Conservation (phyloP, 2,113 vertebrate genomes). For the Chaenogobius annularis region DNA sequence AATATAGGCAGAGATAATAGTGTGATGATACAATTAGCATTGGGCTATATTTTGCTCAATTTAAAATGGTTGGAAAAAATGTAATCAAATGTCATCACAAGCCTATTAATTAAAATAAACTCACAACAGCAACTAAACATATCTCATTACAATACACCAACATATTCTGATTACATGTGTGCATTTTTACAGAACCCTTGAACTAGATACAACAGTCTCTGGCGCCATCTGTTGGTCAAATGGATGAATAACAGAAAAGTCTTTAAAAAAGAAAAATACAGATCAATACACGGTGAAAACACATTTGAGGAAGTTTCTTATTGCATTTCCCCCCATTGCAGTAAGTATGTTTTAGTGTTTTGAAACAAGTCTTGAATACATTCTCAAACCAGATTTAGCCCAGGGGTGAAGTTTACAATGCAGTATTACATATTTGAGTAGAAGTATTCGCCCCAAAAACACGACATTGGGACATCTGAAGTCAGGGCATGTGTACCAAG, state of each 20-base stretch:
- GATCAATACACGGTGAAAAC: not conserved
- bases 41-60: not conserved
- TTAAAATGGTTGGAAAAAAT: not conserved
- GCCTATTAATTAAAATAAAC: not conserved
- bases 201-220: conserved; percentile 39
- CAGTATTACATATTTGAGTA: not conserved
- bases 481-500: not conserved
- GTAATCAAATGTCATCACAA: not conserved
- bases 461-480: not conserved
- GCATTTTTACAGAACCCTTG: not conserved
- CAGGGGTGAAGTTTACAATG: not conserved
- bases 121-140: not conserved
- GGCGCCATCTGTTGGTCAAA: conserved; percentile 45
- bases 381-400: not conserved
- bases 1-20: too few relatives aligned
- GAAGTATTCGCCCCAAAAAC: not conserved
- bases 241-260: not conserved
- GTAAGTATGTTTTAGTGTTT: not conserved
- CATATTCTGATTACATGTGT: not conserved
- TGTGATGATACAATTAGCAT: too few relatives aligned
- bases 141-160: not conserved
- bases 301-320: not conserved
- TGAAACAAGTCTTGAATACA: not conserved
- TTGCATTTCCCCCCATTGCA: too few relatives aligned
- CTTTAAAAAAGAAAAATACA: not conserved